phyloP scores from a whole-genome alignment of 2,797 vertebrate genomes.

The Limosa lapponica region DNA sequence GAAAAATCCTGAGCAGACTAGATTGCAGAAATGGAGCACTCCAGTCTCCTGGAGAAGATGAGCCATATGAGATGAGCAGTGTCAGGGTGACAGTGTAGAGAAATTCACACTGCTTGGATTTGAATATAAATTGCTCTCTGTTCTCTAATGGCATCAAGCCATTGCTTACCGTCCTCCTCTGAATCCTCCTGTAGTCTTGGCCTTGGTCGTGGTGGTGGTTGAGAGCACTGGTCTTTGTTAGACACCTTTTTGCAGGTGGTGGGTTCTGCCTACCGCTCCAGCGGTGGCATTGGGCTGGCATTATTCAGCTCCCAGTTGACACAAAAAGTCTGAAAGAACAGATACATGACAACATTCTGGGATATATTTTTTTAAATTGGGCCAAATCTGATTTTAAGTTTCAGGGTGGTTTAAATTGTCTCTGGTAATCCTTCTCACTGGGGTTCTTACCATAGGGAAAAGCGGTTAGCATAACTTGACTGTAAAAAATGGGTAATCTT shows the following conservation, averaged over 20 bases:
- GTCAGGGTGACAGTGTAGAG: background rate
- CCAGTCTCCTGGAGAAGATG: background rate
- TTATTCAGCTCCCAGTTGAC: background rate
- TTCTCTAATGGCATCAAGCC: background rate
- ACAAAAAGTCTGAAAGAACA: background rate
- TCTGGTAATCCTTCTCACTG: background rate
- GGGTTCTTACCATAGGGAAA: background rate
- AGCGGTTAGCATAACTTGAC: background rate
- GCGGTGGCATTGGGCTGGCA: background rate
- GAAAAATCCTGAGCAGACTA: background rate
- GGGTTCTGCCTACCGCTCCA: background rate
- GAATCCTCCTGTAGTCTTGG: background rate
- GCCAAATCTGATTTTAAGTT: background rate
- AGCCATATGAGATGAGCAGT: background rate
- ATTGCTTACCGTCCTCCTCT: background rate
- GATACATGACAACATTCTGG: background rate
- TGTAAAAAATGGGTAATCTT: background rate
- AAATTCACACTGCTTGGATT: background rate
- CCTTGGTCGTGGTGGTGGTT: background rate
- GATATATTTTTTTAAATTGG: background rate
- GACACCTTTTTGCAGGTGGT: background rate
- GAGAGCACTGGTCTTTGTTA: background rate
- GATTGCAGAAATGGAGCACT: background rate
- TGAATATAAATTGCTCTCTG: background rate
- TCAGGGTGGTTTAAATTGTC: background rate